These are phyloP conservation scores for Pteronotus mesoamericanus DNA, from an alignment of 2,797 vertebrate species.

Conservation along the genomic window DNA sequence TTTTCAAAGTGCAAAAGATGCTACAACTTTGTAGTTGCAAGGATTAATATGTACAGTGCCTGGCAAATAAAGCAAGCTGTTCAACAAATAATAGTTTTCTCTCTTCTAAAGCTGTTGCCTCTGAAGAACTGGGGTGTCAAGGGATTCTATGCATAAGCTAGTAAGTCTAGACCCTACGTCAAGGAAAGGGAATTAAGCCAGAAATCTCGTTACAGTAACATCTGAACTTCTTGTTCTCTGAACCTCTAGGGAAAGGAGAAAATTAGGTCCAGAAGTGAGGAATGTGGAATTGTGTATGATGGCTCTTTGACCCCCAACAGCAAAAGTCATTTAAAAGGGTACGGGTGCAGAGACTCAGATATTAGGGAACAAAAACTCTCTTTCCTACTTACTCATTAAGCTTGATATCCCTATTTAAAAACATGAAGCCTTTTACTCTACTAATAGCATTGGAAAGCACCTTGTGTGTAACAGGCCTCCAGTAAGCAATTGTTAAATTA, in stretches of 20 bases:
- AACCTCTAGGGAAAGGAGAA: background rate
- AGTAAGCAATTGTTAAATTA: conserved; percentile 29
- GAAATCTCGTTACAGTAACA: background rate
- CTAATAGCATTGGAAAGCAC: background rate
- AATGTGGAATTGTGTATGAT: background rate
- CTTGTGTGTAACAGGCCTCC: background rate
- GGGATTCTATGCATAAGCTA: background rate
- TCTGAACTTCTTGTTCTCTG: background rate
- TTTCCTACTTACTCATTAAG: background rate
- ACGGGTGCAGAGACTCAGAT: background rate
- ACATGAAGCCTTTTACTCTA: conserved; percentile 11
- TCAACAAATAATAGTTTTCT: background rate
- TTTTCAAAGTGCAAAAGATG: background rate
- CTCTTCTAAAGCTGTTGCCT: background rate
- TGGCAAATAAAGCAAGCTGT: background rate
- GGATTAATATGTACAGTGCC: background rate
- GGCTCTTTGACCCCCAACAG: background rate
- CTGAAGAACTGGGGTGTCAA: background rate
- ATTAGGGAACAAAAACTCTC: background rate
- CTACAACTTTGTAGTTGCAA: background rate
- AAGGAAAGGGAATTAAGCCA: background rate
- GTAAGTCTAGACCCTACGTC: background rate
- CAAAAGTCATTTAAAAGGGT: background rate
- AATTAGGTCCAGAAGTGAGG: background rate
- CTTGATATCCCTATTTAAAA: conserved; percentile 18